Base-by-base conservation (phyloP, 2,113 vertebrate genomes). In the Apodemus sylvaticus region DNA sequence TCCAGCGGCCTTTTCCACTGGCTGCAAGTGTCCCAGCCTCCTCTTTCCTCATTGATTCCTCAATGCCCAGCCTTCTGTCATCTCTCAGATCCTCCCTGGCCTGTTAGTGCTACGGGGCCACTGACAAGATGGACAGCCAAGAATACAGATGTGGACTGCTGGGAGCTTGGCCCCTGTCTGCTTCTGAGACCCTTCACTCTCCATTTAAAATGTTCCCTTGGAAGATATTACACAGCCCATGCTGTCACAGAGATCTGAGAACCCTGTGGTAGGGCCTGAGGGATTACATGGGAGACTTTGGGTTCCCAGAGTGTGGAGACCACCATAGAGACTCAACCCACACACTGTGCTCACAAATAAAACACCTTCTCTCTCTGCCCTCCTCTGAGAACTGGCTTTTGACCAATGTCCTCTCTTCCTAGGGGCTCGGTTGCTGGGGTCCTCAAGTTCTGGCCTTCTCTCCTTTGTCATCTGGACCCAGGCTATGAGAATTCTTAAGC, bases 1-100 rank as follows among this genome's bases (percentile, higher is more conserved):
- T 97, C 91, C 86, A 94, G 4, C 93, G 2, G 34, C 79, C 94
- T 97, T 60, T 91, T 94, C 29, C 71, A 31, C 55, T 5, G 39
- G n/a, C 51, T 19, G 4, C 36, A 55, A 10, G 24, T 16, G 36
- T 22, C 22, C 34, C 2, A 4, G 62, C 36, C 64, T 70, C 64
- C 45, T 26, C 20, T 26, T n/a, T 24, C 31, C 86, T 51, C 48
- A 19, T 53, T 39, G 48, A 45, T 29, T 48, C 31, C 42, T 34
- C 62, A 34, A 3, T 68, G 83, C 42, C 39, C 4, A 11, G 42
- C 83, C 29, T 36, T 45, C 62, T 22, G 17, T 22, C 42, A 17
- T 48, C 83, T 68, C 42, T 48, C 42, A 48, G 45, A 29, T 71
- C 20, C 86, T 53, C 7, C 68, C 36, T 3, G 9, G 45, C 34